Percentiles rank a stretch among this genome's conserved stretches.
Evolutionary conservation across 2,888 invertebrate species (phyloP).

Genomic region (Meteorus colon): DNA sequence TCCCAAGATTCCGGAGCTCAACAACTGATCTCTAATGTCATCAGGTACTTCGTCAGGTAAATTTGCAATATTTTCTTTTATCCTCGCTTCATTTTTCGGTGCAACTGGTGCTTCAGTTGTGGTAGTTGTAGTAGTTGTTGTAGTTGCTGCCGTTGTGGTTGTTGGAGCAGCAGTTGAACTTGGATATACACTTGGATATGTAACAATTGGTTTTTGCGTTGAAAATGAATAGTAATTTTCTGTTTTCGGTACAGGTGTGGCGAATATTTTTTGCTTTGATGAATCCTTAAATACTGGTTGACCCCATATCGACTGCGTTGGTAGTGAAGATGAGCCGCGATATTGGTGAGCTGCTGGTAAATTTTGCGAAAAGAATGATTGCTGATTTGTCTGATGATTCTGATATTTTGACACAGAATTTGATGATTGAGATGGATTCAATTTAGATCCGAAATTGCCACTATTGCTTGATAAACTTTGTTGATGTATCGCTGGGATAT

Average conservation of each 20-base stretch:
- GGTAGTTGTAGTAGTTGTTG: constrained; percentile 75
- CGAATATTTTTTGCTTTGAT: constrained; percentile 65
- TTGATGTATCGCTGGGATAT: constrained; percentile 40
- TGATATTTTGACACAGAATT: constrained; percentile 59
- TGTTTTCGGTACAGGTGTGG: constrained; percentile 63
- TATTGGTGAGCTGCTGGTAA: constrained; percentile 63
- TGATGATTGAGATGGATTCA: constrained; percentile 59
- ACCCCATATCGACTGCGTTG: constrained; percentile 64
- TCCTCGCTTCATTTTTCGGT: constrained; percentile 76
- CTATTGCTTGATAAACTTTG: constrained; percentile 41
- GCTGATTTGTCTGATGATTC: constrained; percentile 67
- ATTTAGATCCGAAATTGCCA: constrained; percentile 37
- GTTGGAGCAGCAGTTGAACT: constrained; percentile 74
- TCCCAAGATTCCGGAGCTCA: constrained; percentile 89
- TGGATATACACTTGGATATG: constrained; percentile 73
- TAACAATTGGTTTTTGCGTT: constrained; percentile 70
- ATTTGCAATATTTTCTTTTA: constrained; percentile 71
- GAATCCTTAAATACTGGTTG: constrained; percentile 59
- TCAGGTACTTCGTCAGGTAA: constrained; percentile 92
- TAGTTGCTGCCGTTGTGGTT: constrained; percentile 71
- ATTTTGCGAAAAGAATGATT: constrained; percentile 63
- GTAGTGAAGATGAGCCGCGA: constrained; percentile 58
- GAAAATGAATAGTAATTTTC: constrained; percentile 69
- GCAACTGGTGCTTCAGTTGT: constrained; percentile 74
- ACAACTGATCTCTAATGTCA: constrained; percentile 86